A percentile compares a stretch with the other conserved stretches of the same genome.
phyloP scores from a whole-genome alignment of 2,888 invertebrate genomes.

The Dastarcus helophoroides region DNA sequence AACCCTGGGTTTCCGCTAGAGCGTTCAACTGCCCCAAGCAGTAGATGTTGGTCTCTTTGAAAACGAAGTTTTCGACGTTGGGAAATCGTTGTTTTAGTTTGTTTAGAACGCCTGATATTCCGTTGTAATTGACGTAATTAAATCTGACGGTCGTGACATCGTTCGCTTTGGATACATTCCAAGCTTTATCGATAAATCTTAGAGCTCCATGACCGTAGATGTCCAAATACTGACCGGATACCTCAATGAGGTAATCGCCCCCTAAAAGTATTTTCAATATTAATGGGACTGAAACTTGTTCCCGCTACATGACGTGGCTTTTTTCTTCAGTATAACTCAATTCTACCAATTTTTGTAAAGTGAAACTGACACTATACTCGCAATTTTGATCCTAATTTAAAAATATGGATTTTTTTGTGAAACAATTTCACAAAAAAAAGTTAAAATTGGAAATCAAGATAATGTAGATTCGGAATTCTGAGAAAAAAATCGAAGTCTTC shows the following conservation, averaged over 20 bases:
- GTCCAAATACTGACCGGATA: constrained; percentile 69
- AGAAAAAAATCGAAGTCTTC: too few relatives aligned
- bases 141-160: constrained; percentile 76
- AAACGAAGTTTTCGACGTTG: constrained; percentile 66
- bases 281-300: too few relatives aligned
- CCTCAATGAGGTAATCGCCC: constrained; percentile 83
- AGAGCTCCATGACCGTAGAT: constrained; percentile 83
- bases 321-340: too few relatives aligned
- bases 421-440: too few relatives aligned
- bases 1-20: constrained; percentile 75
- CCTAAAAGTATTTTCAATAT: too few relatives aligned
- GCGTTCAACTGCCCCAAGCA: constrained; percentile 82
- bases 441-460: too few relatives aligned
- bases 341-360: too few relatives aligned
- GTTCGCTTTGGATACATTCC: constrained; percentile 66
- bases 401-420: too few relatives aligned
- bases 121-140: constrained; percentile 79
- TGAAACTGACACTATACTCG: too few relatives aligned
- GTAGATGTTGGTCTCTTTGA: constrained; percentile 61
- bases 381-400: too few relatives aligned
- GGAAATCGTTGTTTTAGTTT: constrained; percentile 73
- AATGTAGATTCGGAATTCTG: too few relatives aligned
- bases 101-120: constrained; percentile 58
- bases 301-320: too few relatives aligned
- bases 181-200: constrained; percentile 66